These are phyloP conservation scores for Dipodomys stephensi DNA, from an alignment of 2,113 vertebrate species.

Conservation along the genomic window DNA sequence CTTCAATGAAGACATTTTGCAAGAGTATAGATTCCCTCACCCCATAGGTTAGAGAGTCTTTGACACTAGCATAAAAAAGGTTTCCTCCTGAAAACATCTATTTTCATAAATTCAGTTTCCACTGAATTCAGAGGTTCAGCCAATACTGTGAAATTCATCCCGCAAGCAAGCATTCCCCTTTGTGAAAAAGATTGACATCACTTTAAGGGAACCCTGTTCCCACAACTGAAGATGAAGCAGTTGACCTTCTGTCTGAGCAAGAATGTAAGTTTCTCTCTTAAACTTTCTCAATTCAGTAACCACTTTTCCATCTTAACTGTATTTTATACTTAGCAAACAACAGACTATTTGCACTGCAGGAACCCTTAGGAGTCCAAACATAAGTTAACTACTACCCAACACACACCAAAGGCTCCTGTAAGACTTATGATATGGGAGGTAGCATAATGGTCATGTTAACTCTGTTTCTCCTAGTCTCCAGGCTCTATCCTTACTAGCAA, in stretches of 20 bases:
- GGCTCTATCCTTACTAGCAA: conserved; percentile 21
- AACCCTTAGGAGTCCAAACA: conserved; percentile 37
- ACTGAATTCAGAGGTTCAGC: not conserved
- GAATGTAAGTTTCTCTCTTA: conserved; percentile 57
- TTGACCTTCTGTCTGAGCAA: conserved; percentile 61
- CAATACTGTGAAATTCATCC: conserved; percentile 25
- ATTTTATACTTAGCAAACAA: conserved; percentile 54
- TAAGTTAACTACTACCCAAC: conserved; percentile 54
- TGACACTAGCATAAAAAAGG: not conserved
- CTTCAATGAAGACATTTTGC: not conserved
- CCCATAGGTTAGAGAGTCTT: not conserved
- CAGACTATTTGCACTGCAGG: not conserved
- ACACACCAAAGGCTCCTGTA: conserved; percentile 35
- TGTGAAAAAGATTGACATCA: conserved; percentile 50
- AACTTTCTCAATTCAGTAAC: conserved; percentile 63
- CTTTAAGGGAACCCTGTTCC: conserved; percentile 59
- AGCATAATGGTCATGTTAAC: conserved; percentile 51
- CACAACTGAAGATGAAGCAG: conserved; percentile 59
- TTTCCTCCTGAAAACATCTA: conserved; percentile 21
- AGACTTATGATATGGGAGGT: not conserved
- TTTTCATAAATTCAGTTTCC: not conserved
- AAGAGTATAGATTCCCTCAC: not conserved
- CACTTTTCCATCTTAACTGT: conserved; percentile 44
- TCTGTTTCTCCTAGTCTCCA: not conserved
- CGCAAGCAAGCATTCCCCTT: conserved; percentile 40